Percentiles rank a stretch among this genome's conserved stretches.
These are phyloP conservation scores for Myioborus miniatus DNA, from an alignment of 2,797 vertebrate species.

Conservation along the genomic window DNA sequence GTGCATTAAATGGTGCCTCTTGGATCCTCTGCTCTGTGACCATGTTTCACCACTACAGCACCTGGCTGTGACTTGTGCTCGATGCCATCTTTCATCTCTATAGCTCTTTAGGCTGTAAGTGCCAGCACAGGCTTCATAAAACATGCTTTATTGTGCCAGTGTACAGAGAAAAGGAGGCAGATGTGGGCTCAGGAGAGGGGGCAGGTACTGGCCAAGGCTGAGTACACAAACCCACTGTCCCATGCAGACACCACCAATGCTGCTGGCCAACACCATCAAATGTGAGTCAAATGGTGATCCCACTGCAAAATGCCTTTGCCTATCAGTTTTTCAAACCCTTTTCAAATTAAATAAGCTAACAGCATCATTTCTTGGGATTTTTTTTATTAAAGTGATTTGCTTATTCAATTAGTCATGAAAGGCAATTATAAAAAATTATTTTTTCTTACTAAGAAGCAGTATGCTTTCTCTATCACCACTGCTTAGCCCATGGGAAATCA, in stretches of 20 bases:
- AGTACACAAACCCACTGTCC: neutral
- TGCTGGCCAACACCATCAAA: neutral
- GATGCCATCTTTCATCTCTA: neutral
- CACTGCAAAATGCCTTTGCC: neutral
- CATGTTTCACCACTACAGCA: neutral
- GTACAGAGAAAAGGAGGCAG: neutral
- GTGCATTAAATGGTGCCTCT: neutral
- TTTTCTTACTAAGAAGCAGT: neutral
- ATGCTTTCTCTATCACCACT: neutral
- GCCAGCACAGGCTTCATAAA: neutral
- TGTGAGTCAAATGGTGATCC: neutral
- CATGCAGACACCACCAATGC: neutral
- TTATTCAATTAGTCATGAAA: neutral
- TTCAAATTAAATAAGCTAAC: neutral
- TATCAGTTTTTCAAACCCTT: neutral
- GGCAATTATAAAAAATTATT: neutral
- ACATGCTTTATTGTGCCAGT: neutral
- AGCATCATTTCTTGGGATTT: neutral
- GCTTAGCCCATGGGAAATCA: neutral
- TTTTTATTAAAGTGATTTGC: neutral
- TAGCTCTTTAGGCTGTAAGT: neutral
- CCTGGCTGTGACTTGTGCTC: neutral
- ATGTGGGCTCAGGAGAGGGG: fast-evolving
- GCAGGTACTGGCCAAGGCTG: neutral
- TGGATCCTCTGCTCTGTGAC: neutral